Evolutionary conservation across 2,888 invertebrate species (phyloP).

Genomic region (Drosophila atripex): DNA sequence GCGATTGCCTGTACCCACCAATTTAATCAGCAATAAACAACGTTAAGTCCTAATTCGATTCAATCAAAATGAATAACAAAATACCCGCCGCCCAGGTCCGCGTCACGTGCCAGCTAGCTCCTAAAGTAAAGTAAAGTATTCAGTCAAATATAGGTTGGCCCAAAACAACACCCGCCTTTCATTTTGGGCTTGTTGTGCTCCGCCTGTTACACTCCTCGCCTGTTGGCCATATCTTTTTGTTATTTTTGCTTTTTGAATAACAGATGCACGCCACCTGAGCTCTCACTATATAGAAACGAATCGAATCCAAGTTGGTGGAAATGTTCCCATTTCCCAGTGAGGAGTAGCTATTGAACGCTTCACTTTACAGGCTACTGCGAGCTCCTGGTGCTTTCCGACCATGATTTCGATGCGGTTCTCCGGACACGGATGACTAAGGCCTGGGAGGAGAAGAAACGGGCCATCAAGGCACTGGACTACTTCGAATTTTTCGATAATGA

Average conservation of each 20-base stretch:
- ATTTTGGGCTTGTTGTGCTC: constrained; percentile 37
- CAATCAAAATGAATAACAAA: constrained; percentile 76
- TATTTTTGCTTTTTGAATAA: constrained; percentile 30
- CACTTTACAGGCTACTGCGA: constrained; percentile 85
- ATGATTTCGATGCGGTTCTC: constrained; percentile 85
- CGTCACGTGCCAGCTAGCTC: constrained; percentile 36
- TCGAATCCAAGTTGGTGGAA: constrained; percentile 6
- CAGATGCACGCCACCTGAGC: constrained; percentile 49
- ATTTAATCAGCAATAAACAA: constrained; percentile 78
- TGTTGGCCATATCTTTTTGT: constrained; percentile 43
- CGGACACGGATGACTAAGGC: constrained; percentile 75
- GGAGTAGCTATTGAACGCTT: constrained; percentile 51
- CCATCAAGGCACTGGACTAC: constrained; percentile 79
- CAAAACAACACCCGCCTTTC: constrained; percentile 58
- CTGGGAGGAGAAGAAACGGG: constrained; percentile 78
- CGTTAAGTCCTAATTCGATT: constrained; percentile 78
- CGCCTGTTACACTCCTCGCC: constrained; percentile 44
- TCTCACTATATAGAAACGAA: constrained; percentile 3
- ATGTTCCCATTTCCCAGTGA: constrained; percentile 52
- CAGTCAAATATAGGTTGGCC: constrained; percentile 62
- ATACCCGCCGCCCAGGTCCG: constrained; percentile 34
- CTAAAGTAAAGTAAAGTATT: constrained; percentile 27
- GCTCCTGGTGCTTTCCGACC: constrained; percentile 86
- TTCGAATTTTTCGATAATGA: constrained; percentile 74
- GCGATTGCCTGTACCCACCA: constrained; percentile 63